Percentiles rank a stretch among this genome's conserved stretches.
Evolutionary conservation across 2,888 invertebrate genomes (phyloP).

Genomic region (Galerucella nymphaeae): DNA sequence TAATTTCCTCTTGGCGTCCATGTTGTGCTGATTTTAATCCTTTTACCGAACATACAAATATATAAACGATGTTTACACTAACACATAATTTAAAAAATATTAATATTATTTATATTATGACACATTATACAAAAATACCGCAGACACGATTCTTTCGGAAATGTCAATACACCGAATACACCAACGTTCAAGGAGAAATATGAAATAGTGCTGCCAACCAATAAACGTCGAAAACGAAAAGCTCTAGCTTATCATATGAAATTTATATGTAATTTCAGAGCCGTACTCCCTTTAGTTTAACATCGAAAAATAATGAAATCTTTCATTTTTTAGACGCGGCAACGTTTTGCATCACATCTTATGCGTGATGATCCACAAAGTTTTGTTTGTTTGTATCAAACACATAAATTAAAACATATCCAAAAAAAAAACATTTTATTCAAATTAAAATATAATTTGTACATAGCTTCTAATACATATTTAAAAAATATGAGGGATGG

Average conservation of each 20-base stretch:
- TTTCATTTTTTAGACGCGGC: too few relatives aligned
- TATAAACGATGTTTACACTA: constrained; percentile 36
- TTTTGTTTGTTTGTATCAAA: neutral
- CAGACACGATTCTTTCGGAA: constrained; percentile 40
- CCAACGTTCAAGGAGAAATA: constrained; percentile 37
- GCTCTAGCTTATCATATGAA: neutral
- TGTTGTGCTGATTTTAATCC: constrained; percentile 43
- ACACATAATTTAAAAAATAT: constrained; percentile 39
- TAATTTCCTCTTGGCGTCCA: constrained; percentile 52
- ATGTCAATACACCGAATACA: constrained; percentile 45
- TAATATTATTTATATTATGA: constrained; percentile 26
- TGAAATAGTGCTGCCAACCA: constrained; percentile 32
- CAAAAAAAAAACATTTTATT: neutral
- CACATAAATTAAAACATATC: neutral
- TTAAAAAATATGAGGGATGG: constrained; percentile 18
- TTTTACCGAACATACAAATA: constrained; percentile 43
- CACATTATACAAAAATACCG: constrained; percentile 43
- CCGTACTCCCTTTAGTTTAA: neutral
- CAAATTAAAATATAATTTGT: constrained; percentile 10
- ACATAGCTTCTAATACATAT: constrained; percentile 6
- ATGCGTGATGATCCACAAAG: too few relatives aligned
- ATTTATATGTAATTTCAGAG: constrained; percentile 12
- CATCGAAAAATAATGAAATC: too few relatives aligned
- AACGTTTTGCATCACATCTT: too few relatives aligned
- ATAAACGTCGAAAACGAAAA: neutral